These are phyloP conservation scores for Chelonoidis abingdonii DNA, from an alignment of 2,113 vertebrate species.

Conservation along the genomic window DNA sequence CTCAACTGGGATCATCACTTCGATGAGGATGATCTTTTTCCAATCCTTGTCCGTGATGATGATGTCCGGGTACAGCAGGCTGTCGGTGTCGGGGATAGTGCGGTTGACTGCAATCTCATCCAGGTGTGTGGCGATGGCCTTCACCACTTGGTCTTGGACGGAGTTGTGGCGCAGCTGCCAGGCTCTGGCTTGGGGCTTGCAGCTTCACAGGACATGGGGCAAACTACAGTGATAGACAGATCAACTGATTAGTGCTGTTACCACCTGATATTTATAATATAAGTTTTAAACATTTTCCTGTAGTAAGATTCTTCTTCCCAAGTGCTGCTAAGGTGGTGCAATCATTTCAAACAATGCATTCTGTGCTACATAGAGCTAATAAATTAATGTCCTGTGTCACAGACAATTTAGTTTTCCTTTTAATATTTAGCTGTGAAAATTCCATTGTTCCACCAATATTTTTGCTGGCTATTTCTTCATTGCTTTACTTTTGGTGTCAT, in stretches of 20 bases:
- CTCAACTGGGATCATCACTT: too few species aligned
- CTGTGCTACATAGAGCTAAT: not conserved
- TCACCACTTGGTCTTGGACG: too few species aligned
- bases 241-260: not conserved
- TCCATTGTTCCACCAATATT: not conserved
- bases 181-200: too few species aligned
- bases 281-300: not conserved
- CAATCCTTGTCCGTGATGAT: too few species aligned
- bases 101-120: too few species aligned
- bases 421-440: constrained; percentile 15
- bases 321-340: not conserved
- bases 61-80: too few species aligned
- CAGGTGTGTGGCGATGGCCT: too few species aligned
- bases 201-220: too few species aligned
- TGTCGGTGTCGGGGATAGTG: too few species aligned
- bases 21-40: too few species aligned
- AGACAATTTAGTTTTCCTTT: constrained; percentile 12
- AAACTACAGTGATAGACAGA: not conserved
- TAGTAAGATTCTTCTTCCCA: not conserved
- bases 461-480: not conserved
- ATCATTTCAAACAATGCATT: constrained; percentile 26
- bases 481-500: not conserved
- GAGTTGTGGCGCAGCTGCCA: too few species aligned
- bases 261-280: not conserved
- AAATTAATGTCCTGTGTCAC: constrained; percentile 1